These are phyloP conservation scores for Lophura nycthemera DNA, from an alignment of 2,113 vertebrate genomes.

Conservation along the genomic window DNA sequence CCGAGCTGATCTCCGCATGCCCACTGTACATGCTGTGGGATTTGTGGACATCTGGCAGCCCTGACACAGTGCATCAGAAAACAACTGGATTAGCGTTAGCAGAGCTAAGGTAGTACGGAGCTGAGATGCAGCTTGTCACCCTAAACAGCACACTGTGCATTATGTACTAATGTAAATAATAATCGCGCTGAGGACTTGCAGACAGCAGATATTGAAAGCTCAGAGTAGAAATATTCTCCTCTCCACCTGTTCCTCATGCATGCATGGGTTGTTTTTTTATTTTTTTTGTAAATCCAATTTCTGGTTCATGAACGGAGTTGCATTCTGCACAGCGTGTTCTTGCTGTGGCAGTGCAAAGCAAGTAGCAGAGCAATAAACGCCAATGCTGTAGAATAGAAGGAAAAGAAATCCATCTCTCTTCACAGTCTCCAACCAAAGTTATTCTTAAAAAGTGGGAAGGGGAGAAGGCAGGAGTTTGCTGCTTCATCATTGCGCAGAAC, in stretches of 20 bases:
- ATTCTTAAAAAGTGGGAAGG: neutral
- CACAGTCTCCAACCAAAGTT: neutral
- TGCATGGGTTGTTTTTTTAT: neutral
- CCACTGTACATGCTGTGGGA: accelerated
- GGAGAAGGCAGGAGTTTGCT: neutral
- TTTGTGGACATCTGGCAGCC: neutral
- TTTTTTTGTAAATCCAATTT: neutral
- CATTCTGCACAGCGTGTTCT: neutral
- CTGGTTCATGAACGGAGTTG: neutral
- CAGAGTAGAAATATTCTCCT: neutral
- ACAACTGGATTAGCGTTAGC: neutral
- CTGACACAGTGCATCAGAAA: neutral
- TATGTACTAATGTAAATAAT: neutral
- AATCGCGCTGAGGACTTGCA: neutral
- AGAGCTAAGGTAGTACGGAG: neutral
- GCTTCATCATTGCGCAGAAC: neutral
- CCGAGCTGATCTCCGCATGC: neutral
- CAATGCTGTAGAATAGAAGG: neutral
- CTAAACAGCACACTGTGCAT: neutral
- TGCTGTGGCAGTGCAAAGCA: neutral
- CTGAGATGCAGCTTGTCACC: neutral
- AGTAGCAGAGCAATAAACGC: neutral
- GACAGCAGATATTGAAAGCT: neutral
- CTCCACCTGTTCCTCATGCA: neutral
- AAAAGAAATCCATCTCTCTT: neutral